Evolutionary conservation across 1,140 invertebrate genomes (phyloP).

Genomic region (Tachypleus tridentatus): DNA sequence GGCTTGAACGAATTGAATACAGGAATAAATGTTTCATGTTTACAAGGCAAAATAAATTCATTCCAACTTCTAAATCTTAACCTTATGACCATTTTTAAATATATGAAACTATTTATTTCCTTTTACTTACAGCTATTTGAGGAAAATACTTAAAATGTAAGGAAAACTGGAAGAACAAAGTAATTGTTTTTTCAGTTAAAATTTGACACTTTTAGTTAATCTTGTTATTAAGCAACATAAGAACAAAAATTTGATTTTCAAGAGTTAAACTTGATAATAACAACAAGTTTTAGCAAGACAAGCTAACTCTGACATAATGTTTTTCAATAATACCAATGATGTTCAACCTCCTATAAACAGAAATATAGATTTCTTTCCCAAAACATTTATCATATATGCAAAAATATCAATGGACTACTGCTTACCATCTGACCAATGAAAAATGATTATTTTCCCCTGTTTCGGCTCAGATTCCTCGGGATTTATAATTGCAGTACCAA

Average conservation of each 20-base stretch:
- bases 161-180: neutral
- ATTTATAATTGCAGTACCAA: conserved; percentile 86
- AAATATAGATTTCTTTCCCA: neutral
- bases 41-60: too few species aligned
- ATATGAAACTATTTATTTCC: too few species aligned
- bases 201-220: neutral
- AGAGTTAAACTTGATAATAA: neutral
- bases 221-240: neutral
- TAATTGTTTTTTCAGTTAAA: neutral
- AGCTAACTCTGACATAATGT: neutral
- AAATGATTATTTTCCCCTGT: conserved; percentile 72
- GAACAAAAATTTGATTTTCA: neutral
- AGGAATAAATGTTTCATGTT: too few species aligned
- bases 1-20: too few species aligned
- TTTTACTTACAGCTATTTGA: too few species aligned
- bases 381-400: conserved; percentile 7
- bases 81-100: too few species aligned
- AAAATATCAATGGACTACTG: neutral
- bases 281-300: neutral
- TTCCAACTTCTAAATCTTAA: too few species aligned
- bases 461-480: conserved; percentile 93
- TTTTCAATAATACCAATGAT: too few species aligned
- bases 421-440: conserved; percentile 73
- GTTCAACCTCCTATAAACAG: neutral
- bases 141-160: too few species aligned